Conservation (phyloP, 2,113 vertebrate species). For the Podiceps cristatus region DNA sequence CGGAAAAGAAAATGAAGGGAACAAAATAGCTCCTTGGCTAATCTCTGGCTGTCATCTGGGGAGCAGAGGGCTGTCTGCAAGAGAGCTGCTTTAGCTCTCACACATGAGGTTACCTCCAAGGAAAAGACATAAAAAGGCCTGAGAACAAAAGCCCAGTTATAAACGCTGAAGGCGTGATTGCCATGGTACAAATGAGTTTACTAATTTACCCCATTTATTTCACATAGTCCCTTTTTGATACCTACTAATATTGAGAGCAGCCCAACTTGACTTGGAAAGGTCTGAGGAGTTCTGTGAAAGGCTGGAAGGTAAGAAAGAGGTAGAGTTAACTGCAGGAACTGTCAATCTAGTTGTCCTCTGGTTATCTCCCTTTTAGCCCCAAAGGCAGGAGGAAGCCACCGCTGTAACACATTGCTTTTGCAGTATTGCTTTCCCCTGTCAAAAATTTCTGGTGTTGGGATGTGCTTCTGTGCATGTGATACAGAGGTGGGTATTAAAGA, state of each 20-base stretch:
- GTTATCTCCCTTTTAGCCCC: neutral
- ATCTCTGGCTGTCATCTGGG: neutral
- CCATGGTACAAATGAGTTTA: slow-evolving; percentile 18
- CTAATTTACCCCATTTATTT: slow-evolving; percentile 11
- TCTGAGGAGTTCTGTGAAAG: neutral
- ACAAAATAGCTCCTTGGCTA: neutral
- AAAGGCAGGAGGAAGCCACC: neutral
- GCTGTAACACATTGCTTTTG: neutral
- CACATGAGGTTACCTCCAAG: slow-evolving; percentile 2
- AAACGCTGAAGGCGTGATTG: slow-evolving; percentile 11
- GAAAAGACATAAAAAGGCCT: slow-evolving; percentile 34
- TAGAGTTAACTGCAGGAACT: neutral
- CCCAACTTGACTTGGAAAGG: neutral
- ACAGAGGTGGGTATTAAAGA: neutral
- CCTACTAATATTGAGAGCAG: neutral
- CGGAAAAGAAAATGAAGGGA: neutral
- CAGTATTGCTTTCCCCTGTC: neutral
- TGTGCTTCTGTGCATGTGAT: neutral
- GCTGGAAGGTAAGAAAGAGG: neutral
- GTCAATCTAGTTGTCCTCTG: neutral
- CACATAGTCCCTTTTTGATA: neutral
- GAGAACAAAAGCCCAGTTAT: slow-evolving; percentile 23
- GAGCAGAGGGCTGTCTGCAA: neutral
- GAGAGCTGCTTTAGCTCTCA: neutral
- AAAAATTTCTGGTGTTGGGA: neutral